A percentile compares a stretch with the other conserved stretches of the same genome.
Conservation (phyloP, 2,888 invertebrate species). For the Drosophila robusta region DNA sequence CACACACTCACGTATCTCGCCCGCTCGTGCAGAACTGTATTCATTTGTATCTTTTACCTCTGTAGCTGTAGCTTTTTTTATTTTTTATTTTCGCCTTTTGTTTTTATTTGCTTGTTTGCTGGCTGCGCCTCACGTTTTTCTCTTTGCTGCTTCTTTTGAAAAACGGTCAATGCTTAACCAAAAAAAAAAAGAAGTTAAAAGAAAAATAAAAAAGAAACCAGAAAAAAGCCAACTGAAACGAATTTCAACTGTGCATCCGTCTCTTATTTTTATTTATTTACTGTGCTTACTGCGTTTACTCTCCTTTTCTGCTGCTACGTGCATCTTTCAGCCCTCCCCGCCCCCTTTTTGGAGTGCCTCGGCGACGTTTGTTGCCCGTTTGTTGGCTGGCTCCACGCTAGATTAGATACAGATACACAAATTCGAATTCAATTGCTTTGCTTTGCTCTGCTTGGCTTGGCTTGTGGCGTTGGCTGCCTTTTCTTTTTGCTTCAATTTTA, state of each 20-base stretch:
- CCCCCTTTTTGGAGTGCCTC: neutral
- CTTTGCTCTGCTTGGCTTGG: slow-evolving; percentile 36
- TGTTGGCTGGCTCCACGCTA: slow-evolving; percentile 67
- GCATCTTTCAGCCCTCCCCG: slow-evolving; percentile 25
- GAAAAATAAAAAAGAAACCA: neutral
- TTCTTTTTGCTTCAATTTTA: neutral
- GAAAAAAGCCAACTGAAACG: slow-evolving; percentile 50
- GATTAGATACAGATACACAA: slow-evolving; percentile 77
- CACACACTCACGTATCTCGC: neutral
- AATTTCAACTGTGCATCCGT: slow-evolving; percentile 49
- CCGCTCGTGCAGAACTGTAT: slow-evolving; percentile 38
- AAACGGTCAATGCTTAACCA: slow-evolving; percentile 57
- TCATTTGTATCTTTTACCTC: slow-evolving; percentile 50
- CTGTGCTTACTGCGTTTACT: slow-evolving; percentile 67
- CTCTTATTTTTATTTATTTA: slow-evolving; percentile 68
- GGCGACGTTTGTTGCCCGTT: slow-evolving; percentile 45
- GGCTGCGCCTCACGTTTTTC: slow-evolving; percentile 67
- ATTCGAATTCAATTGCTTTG: slow-evolving; percentile 68
- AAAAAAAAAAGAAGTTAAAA: slow-evolving; percentile 25
- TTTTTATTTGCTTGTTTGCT: slow-evolving; percentile 40
- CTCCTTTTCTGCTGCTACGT: slow-evolving; percentile 74
- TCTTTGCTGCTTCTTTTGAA: slow-evolving; percentile 43
- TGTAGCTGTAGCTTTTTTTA: slow-evolving; percentile 43
- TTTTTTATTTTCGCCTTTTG: slow-evolving; percentile 19
- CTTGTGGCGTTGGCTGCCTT: slow-evolving; percentile 7